Conservation (phyloP, 2,888 invertebrate genomes). For the Eupithecia tripunctaria region DNA sequence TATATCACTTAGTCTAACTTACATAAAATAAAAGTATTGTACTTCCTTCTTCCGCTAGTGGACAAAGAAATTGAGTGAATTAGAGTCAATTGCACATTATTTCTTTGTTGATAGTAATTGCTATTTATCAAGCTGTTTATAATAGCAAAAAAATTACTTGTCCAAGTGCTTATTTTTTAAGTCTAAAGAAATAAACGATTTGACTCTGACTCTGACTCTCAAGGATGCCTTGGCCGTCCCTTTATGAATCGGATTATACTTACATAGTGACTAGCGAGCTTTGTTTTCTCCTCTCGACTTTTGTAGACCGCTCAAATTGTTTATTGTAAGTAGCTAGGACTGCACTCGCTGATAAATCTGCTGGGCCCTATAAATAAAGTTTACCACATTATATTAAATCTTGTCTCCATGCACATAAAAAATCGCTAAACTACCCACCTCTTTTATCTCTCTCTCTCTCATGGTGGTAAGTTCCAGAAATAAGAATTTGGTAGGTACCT, state of each 20-base stretch:
- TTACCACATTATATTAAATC: neutral
- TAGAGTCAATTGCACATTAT: too few relatives aligned
- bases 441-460: neutral
- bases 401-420: neutral
- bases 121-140: too few relatives aligned
- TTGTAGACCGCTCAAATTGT: conserved; percentile 56
- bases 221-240: neutral
- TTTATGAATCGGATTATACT: conserved; percentile 6
- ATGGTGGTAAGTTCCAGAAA: too few relatives aligned
- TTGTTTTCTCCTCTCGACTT: conserved; percentile 66
- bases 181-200: too few relatives aligned
- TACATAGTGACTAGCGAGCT: conserved; percentile 61
- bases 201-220: too few relatives aligned
- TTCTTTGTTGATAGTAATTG: too few relatives aligned
- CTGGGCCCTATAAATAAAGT: conserved; percentile 58
- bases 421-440: neutral
- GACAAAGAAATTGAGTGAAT: too few relatives aligned
- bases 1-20: too few relatives aligned
- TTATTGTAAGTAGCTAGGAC: conserved; percentile 67
- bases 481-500: neutral
- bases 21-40: too few relatives aligned
- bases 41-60: too few relatives aligned
- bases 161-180: too few relatives aligned
- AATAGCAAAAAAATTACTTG: too few relatives aligned
- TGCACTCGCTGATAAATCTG: conserved; percentile 64